Base-by-base conservation (phyloP, 2,113 vertebrate species). In the Sinocyclocheilus maitianheensis region DNA sequence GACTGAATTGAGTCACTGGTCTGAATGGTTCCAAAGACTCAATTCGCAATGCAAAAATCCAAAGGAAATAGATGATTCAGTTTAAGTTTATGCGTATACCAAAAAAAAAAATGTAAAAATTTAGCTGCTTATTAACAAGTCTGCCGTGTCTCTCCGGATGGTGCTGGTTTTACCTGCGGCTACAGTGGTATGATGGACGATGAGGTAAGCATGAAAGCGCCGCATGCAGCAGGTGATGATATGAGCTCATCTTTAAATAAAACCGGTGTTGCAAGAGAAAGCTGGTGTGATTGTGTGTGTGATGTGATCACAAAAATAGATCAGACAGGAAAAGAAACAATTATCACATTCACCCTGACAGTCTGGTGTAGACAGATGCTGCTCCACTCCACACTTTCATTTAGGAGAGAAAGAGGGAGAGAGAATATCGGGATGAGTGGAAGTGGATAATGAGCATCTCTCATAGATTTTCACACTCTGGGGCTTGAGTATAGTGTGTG, bases 291-390 rank as follows among this genome's bases (percentile, higher is more conserved):
- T 13, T 53, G 53, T 6, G 26, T 78, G 75, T 77, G 43, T 43
- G 40, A 12, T 71, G 67, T 4, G 67, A 88, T 58, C 30, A 85
- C 62, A 37, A 81, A 92, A 92, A 93, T 91, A 93, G 86, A 89
- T 84, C 16, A 82, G 79, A 77, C 90, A 88, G 88, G 86, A 87
- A 90, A 89, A 89, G 88, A 91, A 89, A 88, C 88, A 93, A 93
- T 93, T 93, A 92, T 91, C 93, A 86, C 85, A 2, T 79, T 93
- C 88, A 88, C 87, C 86, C 88, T 2, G 90, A 34, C 63, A 83
- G 78, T 20, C 18, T n/a, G 26, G 5, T 60, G 76, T 22, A 86
- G 24, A 84, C 84, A 86, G 81, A 84, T 81, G 72, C 76, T 60
- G 77, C 58, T 63, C 78, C 77, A 88, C 40, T 40, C 72, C 26